These are phyloP conservation scores for Scalopus aquaticus DNA, from an alignment of 2,113 vertebrate genomes.

Conservation along the genomic window DNA sequence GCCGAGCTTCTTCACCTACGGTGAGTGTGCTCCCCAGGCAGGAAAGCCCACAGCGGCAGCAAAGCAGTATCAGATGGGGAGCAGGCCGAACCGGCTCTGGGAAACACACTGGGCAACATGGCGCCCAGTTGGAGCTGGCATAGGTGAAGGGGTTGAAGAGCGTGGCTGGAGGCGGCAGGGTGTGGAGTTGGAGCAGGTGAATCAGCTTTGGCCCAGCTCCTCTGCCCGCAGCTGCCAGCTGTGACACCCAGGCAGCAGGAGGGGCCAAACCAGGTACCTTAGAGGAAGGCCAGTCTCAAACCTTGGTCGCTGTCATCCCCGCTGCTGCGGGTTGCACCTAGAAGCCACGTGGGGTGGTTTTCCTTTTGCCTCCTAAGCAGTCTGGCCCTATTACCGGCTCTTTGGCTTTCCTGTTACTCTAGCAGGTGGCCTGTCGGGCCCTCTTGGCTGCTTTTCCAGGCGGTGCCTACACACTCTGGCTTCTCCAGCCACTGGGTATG, in stretches of 20 bases:
- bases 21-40: conserved; percentile 81
- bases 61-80: background rate
- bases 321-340: background rate
- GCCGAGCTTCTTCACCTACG: conserved; percentile 93
- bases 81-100: background rate
- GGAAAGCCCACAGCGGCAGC: rapidly evolving
- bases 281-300: background rate
- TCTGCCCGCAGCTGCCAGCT: background rate
- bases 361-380: background rate
- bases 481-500: too few relatives aligned
- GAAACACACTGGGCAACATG: rapidly evolving
- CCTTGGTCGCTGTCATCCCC: too few relatives aligned
- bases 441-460: background rate
- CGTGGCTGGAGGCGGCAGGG: background rate
- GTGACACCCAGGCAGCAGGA: background rate
- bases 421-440: background rate
- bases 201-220: background rate
- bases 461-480: too few relatives aligned
- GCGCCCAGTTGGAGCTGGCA: background rate
- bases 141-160: background rate
- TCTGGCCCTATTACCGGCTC: background rate
- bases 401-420: background rate
- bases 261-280: background rate
- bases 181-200: background rate
- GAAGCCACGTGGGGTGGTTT: rapidly evolving